Evolutionary conservation across 1,140 invertebrate genomes (phyloP), one percentile per base, ranked within the genome.

Genomic region (Zaprionus gabonicus): DNA sequence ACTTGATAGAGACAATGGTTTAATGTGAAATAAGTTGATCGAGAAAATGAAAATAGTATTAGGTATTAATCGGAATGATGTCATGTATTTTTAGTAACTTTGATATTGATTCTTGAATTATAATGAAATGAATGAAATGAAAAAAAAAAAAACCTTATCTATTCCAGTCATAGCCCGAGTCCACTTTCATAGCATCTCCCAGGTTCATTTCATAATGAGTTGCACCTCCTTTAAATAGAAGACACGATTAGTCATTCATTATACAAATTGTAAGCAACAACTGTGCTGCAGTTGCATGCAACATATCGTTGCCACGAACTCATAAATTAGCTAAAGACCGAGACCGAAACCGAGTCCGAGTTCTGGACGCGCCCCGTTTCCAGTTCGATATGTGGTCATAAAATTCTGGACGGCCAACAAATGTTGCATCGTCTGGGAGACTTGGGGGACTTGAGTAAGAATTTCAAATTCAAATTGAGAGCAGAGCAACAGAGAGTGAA

Each of bases 391-490:
- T 44, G 46, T 51, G 20, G 6, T 71, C 63, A 73, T 77, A 77
- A 81, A 81, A 56, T 56, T 51, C 20, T 51, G 46, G 20, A 51
- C 17, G 46, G n/a, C n/a, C 41, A 46, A 46, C 41, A 46, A 46
- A 46, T 46, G 41, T 46, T 46, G 41, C 41, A 7, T 7, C n/a
- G 41, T 17, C 41, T 17, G n/a, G 41, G 41, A 46, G 41, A 46
- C 17, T n/a, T n/a, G 41, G 41, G 38, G 13, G 5, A n/a, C 15
- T 46, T 3, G 1, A 36, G 13, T 31, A 51, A 63, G 44, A 65
- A 71, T 70, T 65, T 36, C 28, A 76, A 78, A 86, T 85, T 85
- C 82, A 85, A 85, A 85, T 85, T 71, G 75, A 62, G 65, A n/a
- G 46, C 15, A 67, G 36, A 27, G 53, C 34, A 36, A 17, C 6